phyloP scores from a whole-genome alignment of 2,888 invertebrate species.

The Philonicus albiceps region DNA sequence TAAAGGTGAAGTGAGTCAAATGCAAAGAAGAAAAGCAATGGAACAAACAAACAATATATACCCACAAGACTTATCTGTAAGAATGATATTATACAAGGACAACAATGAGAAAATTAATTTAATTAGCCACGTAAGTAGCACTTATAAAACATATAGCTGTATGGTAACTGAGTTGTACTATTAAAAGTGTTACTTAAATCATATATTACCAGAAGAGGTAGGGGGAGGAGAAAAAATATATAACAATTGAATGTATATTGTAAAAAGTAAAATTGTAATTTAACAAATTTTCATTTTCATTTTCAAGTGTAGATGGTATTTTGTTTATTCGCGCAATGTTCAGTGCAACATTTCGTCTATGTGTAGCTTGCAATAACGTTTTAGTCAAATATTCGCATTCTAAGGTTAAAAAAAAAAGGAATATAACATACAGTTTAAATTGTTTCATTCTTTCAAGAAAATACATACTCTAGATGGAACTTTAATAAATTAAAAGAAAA shows the following conservation, averaged over 20 bases:
- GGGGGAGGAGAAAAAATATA: neutral
- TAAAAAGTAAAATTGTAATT: conserved; percentile 11
- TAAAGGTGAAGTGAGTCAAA: neutral
- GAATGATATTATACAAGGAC: neutral
- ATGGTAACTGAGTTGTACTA: neutral
- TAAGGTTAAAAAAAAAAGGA: conserved; percentile 10
- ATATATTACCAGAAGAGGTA: neutral
- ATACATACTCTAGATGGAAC: neutral
- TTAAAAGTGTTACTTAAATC: conserved; percentile 34
- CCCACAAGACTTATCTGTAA: conserved; percentile 21
- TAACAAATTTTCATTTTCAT: neutral
- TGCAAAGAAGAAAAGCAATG: neutral
- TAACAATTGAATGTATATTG: conserved; percentile 21
- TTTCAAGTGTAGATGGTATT: neutral
- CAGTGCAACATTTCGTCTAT: conserved; percentile 48
- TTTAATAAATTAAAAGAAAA: neutral
- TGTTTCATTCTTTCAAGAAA: conserved; percentile 1
- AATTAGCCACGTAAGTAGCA: neutral
- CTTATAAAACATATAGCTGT: conserved; percentile 3
- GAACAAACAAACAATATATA: neutral
- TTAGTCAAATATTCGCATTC: conserved; percentile 42
- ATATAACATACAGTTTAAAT: neutral
- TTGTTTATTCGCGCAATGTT: conserved; percentile 41
- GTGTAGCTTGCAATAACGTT: conserved; percentile 51
- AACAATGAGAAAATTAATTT: neutral